Evolutionary conservation across 2,888 invertebrate genomes (phyloP), one percentile per base, ranked within the genome.

Genomic region (Phania funesta): DNA sequence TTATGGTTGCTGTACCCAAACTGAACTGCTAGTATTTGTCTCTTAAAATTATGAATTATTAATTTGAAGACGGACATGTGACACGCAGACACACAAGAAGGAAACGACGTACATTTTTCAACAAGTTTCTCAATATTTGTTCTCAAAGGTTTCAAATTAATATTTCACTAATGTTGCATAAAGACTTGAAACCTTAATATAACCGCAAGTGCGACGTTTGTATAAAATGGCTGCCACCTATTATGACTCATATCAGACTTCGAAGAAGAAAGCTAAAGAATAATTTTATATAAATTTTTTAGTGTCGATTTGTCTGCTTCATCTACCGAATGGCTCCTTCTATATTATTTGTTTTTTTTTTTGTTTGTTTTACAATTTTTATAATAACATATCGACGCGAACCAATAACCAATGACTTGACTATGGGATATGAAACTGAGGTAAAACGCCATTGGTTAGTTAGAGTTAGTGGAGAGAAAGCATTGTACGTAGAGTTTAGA

Each of bases 341-440:
- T 74, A 46, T 52, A 4, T 35, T 29, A 32, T 46, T 16, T 46
- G 38, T 16, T 46, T 46, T 41, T 84, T 84, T 48, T 73, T 38
- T 62, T 74, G 56, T 84, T 78, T 74, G 75, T 46, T 84, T 75
- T 80, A 60, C 74, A 83, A 75, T 86, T 79, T 87, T 86, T 87
- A 85, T 87, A 86, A 88, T 88, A 88, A 88, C 87, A 88, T 87
- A 87, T 87, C 87, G 86, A 85, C 87, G 87, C 87, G 89, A 89
- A 89, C 89, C 89, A 89, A 89, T 89, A 89, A 89, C 89, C 88
- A 88, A 86, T 87, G 88, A 89, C 86, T 85, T 86, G 86, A 85
- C 85, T 86, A 86, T 85, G 84, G 83, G 83, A 85, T 84, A 86
- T 83, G 85, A 80, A 68, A 80, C 85, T 79, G 78, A 85, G 87